Conservation (phyloP, 2,797 vertebrate species). For the Macropodus opercularis region DNA sequence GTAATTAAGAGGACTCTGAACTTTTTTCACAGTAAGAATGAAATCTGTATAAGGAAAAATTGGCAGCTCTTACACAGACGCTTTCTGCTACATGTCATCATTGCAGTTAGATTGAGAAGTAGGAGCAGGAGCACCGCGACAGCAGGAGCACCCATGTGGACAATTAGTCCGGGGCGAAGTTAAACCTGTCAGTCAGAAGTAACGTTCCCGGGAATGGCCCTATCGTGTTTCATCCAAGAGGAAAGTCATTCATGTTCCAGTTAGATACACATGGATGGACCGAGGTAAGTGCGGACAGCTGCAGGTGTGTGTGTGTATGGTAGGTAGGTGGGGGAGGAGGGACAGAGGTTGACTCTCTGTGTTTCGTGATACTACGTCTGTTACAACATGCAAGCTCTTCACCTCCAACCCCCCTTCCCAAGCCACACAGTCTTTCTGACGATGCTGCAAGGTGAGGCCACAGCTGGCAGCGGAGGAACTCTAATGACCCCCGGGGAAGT, state of each 20-base stretch:
- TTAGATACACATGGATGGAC: slow-evolving; percentile 70
- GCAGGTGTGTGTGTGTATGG: slow-evolving; percentile 36
- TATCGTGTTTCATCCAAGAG: slow-evolving; percentile 54
- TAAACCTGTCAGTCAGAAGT: slow-evolving; percentile 60
- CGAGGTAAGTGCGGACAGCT: slow-evolving; percentile 55
- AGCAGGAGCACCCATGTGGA: slow-evolving; percentile 52
- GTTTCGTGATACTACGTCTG: slow-evolving; percentile 41
- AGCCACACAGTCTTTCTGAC: slow-evolving; percentile 34
- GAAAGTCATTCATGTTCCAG: slow-evolving; percentile 68
- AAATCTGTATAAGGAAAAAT: slow-evolving; percentile 2
- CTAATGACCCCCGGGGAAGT: slow-evolving; percentile 74
- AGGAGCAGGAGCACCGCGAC: slow-evolving; percentile 39
- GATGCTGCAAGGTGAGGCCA: slow-evolving; percentile 53
- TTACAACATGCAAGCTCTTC: slow-evolving; percentile 28
- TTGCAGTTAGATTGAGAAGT: slow-evolving; percentile 31
- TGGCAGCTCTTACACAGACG: not conserved
- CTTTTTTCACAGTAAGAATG: slow-evolving; percentile 14
- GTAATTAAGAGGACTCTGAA: not conserved
- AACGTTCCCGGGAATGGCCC: slow-evolving; percentile 60
- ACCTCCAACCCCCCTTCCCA: slow-evolving; percentile 1
- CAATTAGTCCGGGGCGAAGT: slow-evolving; percentile 56
- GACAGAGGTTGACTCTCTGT: slow-evolving; percentile 4
- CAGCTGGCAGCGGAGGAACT: slow-evolving; percentile 68
- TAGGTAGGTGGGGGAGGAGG: slow-evolving; percentile 7
- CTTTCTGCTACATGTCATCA: slow-evolving; percentile 14